Base-by-base conservation (phyloP, 2,797 vertebrate genomes). In the Cynopterus sphinx region DNA sequence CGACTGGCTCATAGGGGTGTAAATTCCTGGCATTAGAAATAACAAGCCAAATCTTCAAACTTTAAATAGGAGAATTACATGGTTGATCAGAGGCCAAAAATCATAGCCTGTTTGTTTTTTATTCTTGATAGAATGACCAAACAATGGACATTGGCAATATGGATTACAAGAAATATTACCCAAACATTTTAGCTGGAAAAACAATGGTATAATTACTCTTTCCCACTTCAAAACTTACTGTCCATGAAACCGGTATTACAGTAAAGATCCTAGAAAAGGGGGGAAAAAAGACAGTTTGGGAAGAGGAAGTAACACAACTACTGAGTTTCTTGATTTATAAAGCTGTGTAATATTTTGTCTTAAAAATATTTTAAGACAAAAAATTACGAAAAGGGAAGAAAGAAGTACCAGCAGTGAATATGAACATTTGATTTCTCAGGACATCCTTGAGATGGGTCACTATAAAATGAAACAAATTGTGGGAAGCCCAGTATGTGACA, bases 41-140 rank as follows among this genome's bases (percentile, higher is more conserved):
- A 78, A 70, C 39, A 97, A 51, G 26, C 28, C 36, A 73, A 95
- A 91, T 71, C 49, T 91, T 92, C 85, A 88, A 85, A 79, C 83
- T 71, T 79, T 74, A 79, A 91, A 92, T 89, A 90, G 67, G 63
- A 65, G 2, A 82, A n/a, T 82, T 78, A 70, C 1, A 24, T 89
- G 79, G 91, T 65, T 93, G 85, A 87, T 93, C 39, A 82, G 28
- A 93, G 39, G 91, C 91, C 75, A 93, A 84, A 92, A 91, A 90
- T 77, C 61, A 87, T 81, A 93, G 26, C 8, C 28, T 53, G 87
- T 94, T 94, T 96, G 59, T 68, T 95, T 96, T 96, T 96, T 77
- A 84, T 85, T 96, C 28, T 94, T 81, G 73, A 13, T 91, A 86
- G 71, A 90, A 70, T 84, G 86, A 3, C 26, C 31, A 94, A 95